Percentiles rank a stretch among this genome's conserved stretches.
phyloP scores from a whole-genome alignment of 2,113 vertebrate species.

The Kryptolebias marmoratus region DNA sequence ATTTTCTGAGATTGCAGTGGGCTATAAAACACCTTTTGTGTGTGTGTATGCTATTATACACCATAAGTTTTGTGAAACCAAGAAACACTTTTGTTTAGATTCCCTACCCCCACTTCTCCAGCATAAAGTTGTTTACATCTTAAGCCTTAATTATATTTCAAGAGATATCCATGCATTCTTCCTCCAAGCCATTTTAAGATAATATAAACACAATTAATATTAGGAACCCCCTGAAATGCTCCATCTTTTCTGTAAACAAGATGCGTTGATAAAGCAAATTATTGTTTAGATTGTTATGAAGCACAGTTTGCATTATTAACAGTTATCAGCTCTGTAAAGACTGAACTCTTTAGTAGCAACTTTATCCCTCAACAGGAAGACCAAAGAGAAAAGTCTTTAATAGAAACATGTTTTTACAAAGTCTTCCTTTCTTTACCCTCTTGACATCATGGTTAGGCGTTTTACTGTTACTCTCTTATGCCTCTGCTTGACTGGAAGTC shows the following conservation, averaged over 20 bases:
- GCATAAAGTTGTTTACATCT: not conserved
- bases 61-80: not conserved
- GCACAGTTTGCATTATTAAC: not conserved
- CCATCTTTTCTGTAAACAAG: not conserved
- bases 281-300: not conserved
- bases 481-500: not conserved
- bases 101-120: not conserved
- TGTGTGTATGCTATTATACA: too few species aligned
- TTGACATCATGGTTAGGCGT: not conserved
- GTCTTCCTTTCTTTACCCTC: not conserved
- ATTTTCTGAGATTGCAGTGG: too few species aligned
- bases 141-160: not conserved
- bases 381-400: too few species aligned
- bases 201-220: not conserved
- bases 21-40: too few species aligned
- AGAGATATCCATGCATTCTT: not conserved
- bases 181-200: not conserved
- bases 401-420: not conserved
- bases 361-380: not conserved
- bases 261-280: not conserved
- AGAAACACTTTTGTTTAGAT: not conserved
- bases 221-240: not conserved
- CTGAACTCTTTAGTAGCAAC: not conserved
- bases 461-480: not conserved
- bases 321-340: not conserved